Base-by-base conservation (phyloP, 2,888 invertebrate genomes). In the Tetragonisca angustula region DNA sequence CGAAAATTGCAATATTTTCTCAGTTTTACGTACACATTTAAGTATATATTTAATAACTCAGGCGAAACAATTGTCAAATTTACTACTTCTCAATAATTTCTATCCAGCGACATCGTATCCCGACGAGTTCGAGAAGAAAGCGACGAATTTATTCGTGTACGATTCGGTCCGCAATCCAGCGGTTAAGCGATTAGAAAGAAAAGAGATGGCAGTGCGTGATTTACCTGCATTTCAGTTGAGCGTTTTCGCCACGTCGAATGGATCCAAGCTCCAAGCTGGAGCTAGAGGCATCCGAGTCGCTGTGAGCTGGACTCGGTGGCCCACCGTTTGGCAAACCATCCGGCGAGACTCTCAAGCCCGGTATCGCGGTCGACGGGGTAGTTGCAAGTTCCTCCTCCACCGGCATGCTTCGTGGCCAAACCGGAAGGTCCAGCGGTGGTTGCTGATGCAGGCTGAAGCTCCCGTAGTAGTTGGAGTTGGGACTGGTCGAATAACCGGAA, bases 211-310 rank as follows among this genome's bases (percentile, higher is more conserved):
- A 24, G 1, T 11, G 9, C 9, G 52, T 17, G 4, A n/a, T 13
- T 91, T 86, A 94, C 94, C 94, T 94, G 94, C 94, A 94, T 85
- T 93, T 93, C n/a, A 94, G 90, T 79, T 94, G 94, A 2, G 94
- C 92, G 78, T 94, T 93, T 62, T 94, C 94, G 0, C 92, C 94
- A 11, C 93, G 88, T 59, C 94, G 91, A 76, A 93, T 88, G n/a
- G 94, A 93, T 5, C 94, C 94, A 2, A 94, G 88, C 76, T 94
- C 94, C 76, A 94, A 84, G 79, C 94, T 94, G 52, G 94, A 94
- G 79, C 90, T 94, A 71, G 94, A 94, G 0, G 94, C 94, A 74
- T 94, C 94, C 32, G 94, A 94, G 78, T 94, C 94, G 83, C 94
- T 94, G 90, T 94, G 94, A 5, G 93, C 92, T 17, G 94, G 94